These are phyloP conservation scores for Hydropsyche tenuis DNA, from an alignment of 1,140 invertebrate genomes.

Conservation along the genomic window DNA sequence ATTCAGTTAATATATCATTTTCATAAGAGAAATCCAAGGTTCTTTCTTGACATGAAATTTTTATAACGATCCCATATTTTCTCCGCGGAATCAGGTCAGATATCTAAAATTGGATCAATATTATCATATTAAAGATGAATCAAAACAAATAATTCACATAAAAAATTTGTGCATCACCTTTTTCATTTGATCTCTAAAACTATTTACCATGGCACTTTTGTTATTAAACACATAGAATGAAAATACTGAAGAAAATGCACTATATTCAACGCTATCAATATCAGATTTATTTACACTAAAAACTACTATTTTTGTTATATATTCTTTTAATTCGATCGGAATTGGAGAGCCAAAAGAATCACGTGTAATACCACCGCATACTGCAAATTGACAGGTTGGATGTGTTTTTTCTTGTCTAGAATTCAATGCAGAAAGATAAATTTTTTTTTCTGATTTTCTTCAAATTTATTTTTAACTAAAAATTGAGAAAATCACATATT, in stretches of 20 bases:
- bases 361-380: not conserved
- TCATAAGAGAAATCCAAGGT: not conserved
- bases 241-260: not conserved
- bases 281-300: not conserved
- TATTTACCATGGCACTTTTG: not conserved
- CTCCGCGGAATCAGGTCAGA: not conserved
- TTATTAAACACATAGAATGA: not conserved
- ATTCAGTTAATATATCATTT: not conserved
- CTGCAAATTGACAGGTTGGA: not conserved
- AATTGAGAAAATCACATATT: not conserved
- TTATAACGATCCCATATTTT: not conserved
- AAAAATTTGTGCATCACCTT: not conserved
- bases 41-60: conserved; percentile 1
- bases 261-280: not conserved
- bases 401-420: too few relatives aligned
- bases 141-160: not conserved
- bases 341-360: too few relatives aligned
- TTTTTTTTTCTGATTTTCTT: not conserved
- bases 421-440: too few relatives aligned
- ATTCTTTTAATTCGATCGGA: not conserved
- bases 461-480: not conserved
- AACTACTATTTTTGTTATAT: not conserved
- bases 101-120: conserved; percentile 9
- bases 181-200: not conserved
- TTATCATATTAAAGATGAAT: not conserved